Percentiles rank a stretch among this genome's conserved stretches.
Evolutionary conservation across 2,888 invertebrate genomes (phyloP).

Genomic region (Malthinus seriepunctatus): DNA sequence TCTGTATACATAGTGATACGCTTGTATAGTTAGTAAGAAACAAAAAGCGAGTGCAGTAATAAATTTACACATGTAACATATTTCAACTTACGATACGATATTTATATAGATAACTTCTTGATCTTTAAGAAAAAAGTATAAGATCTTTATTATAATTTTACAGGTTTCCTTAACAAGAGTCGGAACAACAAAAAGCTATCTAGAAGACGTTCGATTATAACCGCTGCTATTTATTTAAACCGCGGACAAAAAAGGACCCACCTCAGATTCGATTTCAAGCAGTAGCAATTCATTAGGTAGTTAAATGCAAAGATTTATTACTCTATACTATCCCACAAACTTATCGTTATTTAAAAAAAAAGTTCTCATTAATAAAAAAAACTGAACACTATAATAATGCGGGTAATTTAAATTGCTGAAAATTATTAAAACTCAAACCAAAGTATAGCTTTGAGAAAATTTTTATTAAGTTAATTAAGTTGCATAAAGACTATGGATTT

Average conservation of each 20-base stretch:
- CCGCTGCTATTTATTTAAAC: conserved; percentile 43
- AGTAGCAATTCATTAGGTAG: conserved; percentile 45
- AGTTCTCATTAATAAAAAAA: conserved; percentile 23
- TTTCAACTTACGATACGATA: conserved; percentile 40
- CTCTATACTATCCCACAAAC: conserved; percentile 46
- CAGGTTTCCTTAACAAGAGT: conserved; percentile 45
- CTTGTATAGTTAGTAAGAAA: conserved; percentile 39
- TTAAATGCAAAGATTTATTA: conserved; percentile 41
- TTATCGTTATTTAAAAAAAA: conserved; percentile 25
- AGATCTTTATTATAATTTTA: conserved; percentile 51
- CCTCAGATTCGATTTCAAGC: conserved; percentile 39
- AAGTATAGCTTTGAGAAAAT: too few relatives aligned
- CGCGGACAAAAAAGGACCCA: conserved; percentile 45
- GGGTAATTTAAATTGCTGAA: conserved; percentile 16
- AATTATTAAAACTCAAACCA: neutral
- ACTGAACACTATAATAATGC: conserved; percentile 12
- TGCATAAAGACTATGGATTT: too few relatives aligned
- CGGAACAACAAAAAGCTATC: conserved; percentile 29
- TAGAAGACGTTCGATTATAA: conserved; percentile 36
- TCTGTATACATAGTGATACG: conserved; percentile 35
- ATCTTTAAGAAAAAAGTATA: conserved; percentile 41
- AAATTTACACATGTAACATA: conserved; percentile 47
- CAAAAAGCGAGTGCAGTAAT: conserved; percentile 42
- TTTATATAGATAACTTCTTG: conserved; percentile 31
- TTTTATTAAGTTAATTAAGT: too few relatives aligned